Percentiles rank a stretch among this genome's conserved stretches.
Evolutionary conservation across 2,888 invertebrate species (phyloP).

Genomic region (Sminthurides aquaticus): DNA sequence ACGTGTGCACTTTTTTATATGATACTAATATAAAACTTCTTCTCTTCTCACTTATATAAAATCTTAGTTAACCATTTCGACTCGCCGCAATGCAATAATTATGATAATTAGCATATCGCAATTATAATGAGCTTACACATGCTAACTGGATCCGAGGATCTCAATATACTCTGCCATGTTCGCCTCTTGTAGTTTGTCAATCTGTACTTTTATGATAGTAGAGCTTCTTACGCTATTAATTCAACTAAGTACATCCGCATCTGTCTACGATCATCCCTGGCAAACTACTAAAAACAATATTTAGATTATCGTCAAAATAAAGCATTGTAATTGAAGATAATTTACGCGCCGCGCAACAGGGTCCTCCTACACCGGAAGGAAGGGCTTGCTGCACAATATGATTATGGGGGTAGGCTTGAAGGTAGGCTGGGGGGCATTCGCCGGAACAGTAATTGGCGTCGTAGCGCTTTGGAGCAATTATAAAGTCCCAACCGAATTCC

Average conservation of each 20-base stretch:
- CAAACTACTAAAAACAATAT: slow-evolving; percentile 77
- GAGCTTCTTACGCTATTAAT: too few relatives aligned
- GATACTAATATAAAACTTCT: too few relatives aligned
- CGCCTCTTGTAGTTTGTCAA: too few relatives aligned
- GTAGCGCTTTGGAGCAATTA: slow-evolving; percentile 90
- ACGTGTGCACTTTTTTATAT: too few relatives aligned
- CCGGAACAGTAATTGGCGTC: slow-evolving; percentile 94
- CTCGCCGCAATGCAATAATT: too few relatives aligned
- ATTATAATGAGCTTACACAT: too few relatives aligned
- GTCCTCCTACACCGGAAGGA: slow-evolving; percentile 67
- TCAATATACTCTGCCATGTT: too few relatives aligned
- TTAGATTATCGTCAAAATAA: slow-evolving; percentile 80
- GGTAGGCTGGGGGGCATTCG: slow-evolving; percentile 80
- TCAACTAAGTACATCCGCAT: slow-evolving; percentile 89
- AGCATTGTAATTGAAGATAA: slow-evolving; percentile 83
- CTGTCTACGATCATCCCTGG: slow-evolving; percentile 91
- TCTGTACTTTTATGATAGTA: too few relatives aligned
- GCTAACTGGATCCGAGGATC: too few relatives aligned
- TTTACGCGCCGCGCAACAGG: slow-evolving; percentile 86
- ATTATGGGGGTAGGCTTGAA: slow-evolving; percentile 79
- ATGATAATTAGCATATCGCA: too few relatives aligned
- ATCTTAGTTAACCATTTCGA: too few relatives aligned
- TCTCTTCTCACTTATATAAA: too few relatives aligned
- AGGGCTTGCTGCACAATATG: slow-evolving; percentile 76
- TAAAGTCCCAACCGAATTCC: slow-evolving; percentile 95